Evolutionary conservation across 1,140 invertebrate species (phyloP).

Genomic region (Agraylea sexmaculata): DNA sequence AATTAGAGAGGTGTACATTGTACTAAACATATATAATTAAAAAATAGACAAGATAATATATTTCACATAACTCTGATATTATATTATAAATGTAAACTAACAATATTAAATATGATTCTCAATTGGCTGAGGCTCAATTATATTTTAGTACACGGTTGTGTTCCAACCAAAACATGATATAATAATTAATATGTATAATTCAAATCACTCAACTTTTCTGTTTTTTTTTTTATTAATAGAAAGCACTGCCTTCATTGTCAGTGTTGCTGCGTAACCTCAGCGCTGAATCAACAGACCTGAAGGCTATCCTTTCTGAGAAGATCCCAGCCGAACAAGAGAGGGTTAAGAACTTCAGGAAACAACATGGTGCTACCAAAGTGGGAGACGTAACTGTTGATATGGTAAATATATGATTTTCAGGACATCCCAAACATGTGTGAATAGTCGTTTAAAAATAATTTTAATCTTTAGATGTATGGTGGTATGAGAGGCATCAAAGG

Average conservation of each 20-base stretch:
- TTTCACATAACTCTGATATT: no score
- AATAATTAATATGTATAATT: no score
- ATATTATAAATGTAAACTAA: no score
- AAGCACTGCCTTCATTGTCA: constrained; percentile 26
- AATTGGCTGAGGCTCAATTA: no score
- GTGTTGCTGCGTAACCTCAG: constrained; percentile 36
- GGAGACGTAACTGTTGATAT: constrained; percentile 95
- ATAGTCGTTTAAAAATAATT: constrained; percentile 2
- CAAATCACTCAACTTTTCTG: neutral
- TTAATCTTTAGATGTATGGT: constrained; percentile 72
- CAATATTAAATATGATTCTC: no score
- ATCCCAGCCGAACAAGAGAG: constrained; percentile 85
- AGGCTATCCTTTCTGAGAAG: constrained; percentile 73
- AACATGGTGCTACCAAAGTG: constrained; percentile 76
- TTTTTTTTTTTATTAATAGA: constrained; percentile 23
- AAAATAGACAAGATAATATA: no score
- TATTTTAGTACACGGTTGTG: no score
- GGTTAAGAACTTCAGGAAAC: constrained; percentile 81
- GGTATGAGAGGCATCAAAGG: constrained; percentile 96
- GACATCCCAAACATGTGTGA: no score
- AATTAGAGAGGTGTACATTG: no score
- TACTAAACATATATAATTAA: no score
- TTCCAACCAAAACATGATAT: no score
- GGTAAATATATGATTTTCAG: constrained; percentile 46
- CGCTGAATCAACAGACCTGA: constrained; percentile 62